Evolutionary conservation across 2,113 vertebrate genomes (phyloP), one percentile per base, ranked within the genome.

Genomic region (Rissa tridactyla): DNA sequence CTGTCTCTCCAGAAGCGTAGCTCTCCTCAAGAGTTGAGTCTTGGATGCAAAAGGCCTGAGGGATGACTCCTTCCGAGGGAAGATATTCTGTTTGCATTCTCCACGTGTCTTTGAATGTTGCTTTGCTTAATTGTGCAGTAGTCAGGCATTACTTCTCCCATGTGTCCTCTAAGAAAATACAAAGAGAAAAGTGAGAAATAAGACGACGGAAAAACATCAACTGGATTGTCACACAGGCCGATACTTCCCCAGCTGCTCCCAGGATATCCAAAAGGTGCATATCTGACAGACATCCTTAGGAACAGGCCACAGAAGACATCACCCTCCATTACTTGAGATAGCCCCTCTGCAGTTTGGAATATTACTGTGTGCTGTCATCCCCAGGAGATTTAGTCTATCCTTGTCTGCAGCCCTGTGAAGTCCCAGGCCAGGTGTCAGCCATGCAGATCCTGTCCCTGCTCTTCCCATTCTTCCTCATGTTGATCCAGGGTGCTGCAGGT

Each of bases 261-360:
- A 44, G 15, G 11, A 36, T 26, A 38, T 29, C 22, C 51, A 21
- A 26, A 47, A 66, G 9, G 22, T 36, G 3, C 30, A 17, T 36
- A 17, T 5, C 10, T 65, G 38, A 46, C 17, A 70, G 9, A 6
- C 29, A 20, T 17, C 47, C 17, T 20, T 20, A 34, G 21, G 49
- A 86, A 54, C 15, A 42, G 29, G 57, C 13, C 15, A 46, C 69
- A 36, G 15, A 32, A 78, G 42, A 30, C 9, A 19, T 10, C 3
- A 5, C 11, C 14, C 2, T 21, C 30, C 29, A 22, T 36, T 32
- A 1, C 2, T n/a, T 16, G 18, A 19, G 1, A 16, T 5, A 90
- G 57, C 12, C 18, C 38, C 5, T 64, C 1, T 58, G 55, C 29
- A 58, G 4, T 46, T 3, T 64, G 49, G 9, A 30, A 9, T 36